Evolutionary conservation across 2,797 vertebrate genomes (phyloP), one percentile per base, ranked within the genome.

Genomic region (Micrastur ruficollis): DNA sequence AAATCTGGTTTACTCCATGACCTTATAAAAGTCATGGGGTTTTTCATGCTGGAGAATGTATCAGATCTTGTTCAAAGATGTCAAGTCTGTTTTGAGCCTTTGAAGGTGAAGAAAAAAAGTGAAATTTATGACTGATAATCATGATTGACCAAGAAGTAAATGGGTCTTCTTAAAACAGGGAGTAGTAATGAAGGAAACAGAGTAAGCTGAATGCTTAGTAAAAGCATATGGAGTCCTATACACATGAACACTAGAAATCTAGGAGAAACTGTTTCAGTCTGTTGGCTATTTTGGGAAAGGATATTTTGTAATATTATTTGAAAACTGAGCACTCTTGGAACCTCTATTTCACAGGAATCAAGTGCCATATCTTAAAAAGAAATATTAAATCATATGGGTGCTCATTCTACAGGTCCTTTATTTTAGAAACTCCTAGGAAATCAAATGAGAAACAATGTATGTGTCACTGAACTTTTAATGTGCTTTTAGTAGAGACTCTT

Each of bases 141-240:
- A 20, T 52, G 44, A 46, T 14, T 70, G 34, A 19, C 13, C 19
- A 40, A 72, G 14, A 75, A 11, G 12, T 56, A 40, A 91, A 68
- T 36, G 11, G 25, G 1, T 6, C 6, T 4, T 52, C 19, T 56
- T 29, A 55, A 68, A 73, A 29, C 11, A 58, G 1, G 0, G 8
- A 19, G 4, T 18, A 70, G 7, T 58, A 71, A 71, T n/a, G 34
- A 89, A 66, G 38, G 14, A 70, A 62, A 55, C 7, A 56, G 5
- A 32, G 6, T 12, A 52, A 86, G 9, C 8, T 58, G 11, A 72
- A 29, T 46, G 34, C 14, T 89, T 40, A 27, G 5, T 42, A 47
- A 89, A 46, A 84, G 13, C 3, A 26, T 50, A 10, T 15, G 9
- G 8, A 81, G 8, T 34, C 31, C 29, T 55, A 12, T 17, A 18